These are phyloP conservation scores for Calcarius lapponicus DNA, from an alignment of 2,797 vertebrate genomes.

Conservation along the genomic window DNA sequence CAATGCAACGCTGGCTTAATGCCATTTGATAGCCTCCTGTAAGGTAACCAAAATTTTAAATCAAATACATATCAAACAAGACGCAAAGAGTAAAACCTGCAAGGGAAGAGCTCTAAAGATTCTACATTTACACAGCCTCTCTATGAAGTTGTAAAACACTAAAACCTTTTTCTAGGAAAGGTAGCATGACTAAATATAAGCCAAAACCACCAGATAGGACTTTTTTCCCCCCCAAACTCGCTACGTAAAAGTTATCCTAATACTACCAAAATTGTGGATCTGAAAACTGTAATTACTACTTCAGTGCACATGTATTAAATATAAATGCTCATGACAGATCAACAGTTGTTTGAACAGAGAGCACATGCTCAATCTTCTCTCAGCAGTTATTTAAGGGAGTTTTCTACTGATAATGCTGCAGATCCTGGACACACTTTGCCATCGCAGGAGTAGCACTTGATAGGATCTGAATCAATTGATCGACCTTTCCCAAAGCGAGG, in stretches of 20 bases:
- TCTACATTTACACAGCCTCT: neutral
- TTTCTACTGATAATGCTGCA: neutral
- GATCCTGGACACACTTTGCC: neutral
- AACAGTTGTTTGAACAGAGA: neutral
- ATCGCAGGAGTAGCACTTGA: neutral
- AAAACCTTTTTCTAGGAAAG: neutral
- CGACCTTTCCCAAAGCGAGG: neutral
- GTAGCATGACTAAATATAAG: neutral
- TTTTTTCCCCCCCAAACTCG: rapidly evolving
- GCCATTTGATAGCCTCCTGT: neutral
- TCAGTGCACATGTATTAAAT: neutral
- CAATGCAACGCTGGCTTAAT: neutral
- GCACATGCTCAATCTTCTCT: neutral
- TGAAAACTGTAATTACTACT: neutral
- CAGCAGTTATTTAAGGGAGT: neutral
- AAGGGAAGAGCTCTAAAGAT: neutral
- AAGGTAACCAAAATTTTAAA: neutral
- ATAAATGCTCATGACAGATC: neutral
- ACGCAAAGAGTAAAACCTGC: neutral
- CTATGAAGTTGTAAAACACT: neutral
- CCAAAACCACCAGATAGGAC: neutral
- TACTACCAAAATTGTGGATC: neutral
- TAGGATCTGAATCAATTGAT: neutral
- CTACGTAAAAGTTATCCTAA: neutral
- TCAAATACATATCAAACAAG: neutral